Evolutionary conservation across 2,888 invertebrate genomes (phyloP), one percentile per base, ranked within the genome.

Genomic region (Mimumesa dahlbomi): DNA sequence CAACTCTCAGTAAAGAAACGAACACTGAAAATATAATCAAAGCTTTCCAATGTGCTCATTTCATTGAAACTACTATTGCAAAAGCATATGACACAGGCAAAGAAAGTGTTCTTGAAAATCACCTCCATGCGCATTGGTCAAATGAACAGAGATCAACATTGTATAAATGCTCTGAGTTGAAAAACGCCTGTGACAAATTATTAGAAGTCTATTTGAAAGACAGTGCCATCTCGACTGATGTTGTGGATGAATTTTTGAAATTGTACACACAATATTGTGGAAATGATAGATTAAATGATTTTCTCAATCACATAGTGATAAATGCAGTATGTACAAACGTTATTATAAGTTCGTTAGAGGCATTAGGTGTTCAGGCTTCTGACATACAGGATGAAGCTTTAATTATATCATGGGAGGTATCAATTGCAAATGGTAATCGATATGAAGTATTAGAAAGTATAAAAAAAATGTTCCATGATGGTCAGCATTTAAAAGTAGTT

Each of bases 41-140:
- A 82, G 90, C 91, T 18, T 92, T 93, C 70, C 81, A 91, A 69
- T 88, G 91, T 65, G 91, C 92, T 29, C 82, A 84, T 48, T 92
- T 92, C 79, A 86, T 94, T 22, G 93, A 93, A 84, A 91, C 90
- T 70, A 89, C 91, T 61, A 84, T 92, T 5, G 85, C 87, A 49
- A 91, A 89, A 80, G 87, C 93, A 1, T 48, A 68, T 31, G 59
- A 80, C 16, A 73, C 83, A 25, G 89, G 90, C 65, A 90, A 90
- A 67, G 88, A 87, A 25, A 84, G 86, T 45, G 77, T 89, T 29
- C 88, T 92, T 36, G 88, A 90, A 71, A 84, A 89, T 85, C 85
- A 91, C 87, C 74, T 91, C 88, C 75, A 85, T 84, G 54, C 90
- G 81, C 87, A 90, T 90, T 54, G 91, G 88, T 79, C 83, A 61